phyloP scores from a whole-genome alignment of 2,888 invertebrate species.

The Troides helena region DNA sequence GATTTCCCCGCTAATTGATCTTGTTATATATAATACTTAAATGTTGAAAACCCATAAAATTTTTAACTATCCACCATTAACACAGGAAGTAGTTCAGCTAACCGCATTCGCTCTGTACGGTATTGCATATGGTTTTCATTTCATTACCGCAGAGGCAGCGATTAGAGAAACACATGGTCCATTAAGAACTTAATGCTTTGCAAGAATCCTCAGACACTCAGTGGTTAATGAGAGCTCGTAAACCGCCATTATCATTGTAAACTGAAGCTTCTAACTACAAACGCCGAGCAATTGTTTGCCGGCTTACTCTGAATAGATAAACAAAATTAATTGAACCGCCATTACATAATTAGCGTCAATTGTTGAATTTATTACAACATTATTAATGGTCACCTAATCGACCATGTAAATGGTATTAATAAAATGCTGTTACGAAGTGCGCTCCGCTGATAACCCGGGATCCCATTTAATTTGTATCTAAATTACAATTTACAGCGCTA shows the following conservation, averaged over 20 bases:
- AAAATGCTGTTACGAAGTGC: conserved; percentile 20
- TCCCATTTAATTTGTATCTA: conserved; percentile 20
- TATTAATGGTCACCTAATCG: conserved; percentile 28
- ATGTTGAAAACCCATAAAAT: too few species aligned
- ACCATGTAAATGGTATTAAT: conserved; percentile 27
- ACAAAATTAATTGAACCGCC: conserved; percentile 25
- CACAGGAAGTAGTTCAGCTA: not conserved
- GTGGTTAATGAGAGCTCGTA: conserved; percentile 29
- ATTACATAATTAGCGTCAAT: conserved; percentile 21
- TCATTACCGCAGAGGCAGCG: conserved; percentile 20
- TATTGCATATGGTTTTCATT: conserved; percentile 8
- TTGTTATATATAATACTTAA: too few species aligned
- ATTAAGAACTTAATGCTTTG: conserved; percentile 28
- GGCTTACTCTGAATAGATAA: conserved; percentile 24
- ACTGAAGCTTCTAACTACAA: conserved; percentile 18
- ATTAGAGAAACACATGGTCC: conserved; percentile 28
- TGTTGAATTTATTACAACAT: conserved; percentile 25
- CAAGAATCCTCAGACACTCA: conserved; percentile 30
- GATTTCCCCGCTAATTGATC: too few species aligned
- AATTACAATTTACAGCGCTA: conserved; percentile 13
- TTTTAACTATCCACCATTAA: too few species aligned
- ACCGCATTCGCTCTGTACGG: not conserved
- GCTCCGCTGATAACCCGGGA: conserved; percentile 13
- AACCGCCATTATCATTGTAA: conserved; percentile 26
- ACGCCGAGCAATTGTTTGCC: conserved; percentile 20